Percentiles rank a stretch among this genome's conserved stretches.
Conservation (phyloP, 2,888 invertebrate genomes). For the Empis stercorea region DNA sequence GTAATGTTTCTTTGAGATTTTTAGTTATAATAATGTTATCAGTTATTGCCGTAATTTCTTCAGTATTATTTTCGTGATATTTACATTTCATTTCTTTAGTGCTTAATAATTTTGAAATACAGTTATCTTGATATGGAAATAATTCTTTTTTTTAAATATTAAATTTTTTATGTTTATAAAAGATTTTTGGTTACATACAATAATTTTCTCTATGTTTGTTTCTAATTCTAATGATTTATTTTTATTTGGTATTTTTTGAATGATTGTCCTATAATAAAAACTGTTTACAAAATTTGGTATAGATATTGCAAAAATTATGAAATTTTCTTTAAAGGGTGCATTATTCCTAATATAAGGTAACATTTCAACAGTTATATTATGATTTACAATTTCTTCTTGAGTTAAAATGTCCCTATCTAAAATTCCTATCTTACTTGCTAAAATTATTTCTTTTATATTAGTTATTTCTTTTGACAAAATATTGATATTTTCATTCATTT, state of each 20-base stretch:
- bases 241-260: conserved; percentile 6
- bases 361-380: conserved; percentile 4
- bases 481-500: conserved; percentile 4
- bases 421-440: conserved; percentile 5
- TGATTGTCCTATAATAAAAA: background rate
- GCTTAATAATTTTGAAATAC: conserved; percentile 3
- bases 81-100: conserved; percentile 2
- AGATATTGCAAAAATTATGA: conserved; percentile 5
- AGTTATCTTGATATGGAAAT: conserved; percentile 1
- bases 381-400: conserved; percentile 4
- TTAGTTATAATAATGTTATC: conserved; percentile 3
- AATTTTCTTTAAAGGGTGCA: background rate
- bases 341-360: conserved; percentile 3
- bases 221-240: conserved; percentile 4
- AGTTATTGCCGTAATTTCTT: background rate
- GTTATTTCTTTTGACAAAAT: conserved; percentile 2
- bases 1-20: background rate
- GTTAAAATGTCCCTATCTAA: conserved; percentile 1
- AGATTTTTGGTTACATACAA: background rate
- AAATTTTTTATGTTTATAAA: background rate
- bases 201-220: background rate
- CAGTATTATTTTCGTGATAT: conserved; percentile 1
- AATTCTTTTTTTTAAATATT: background rate
- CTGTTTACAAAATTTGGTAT: conserved; percentile 1
- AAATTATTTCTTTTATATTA: conserved; percentile 4